Base-by-base conservation (phyloP, 2,797 vertebrate genomes). In the Threskiornis aethiopicus region DNA sequence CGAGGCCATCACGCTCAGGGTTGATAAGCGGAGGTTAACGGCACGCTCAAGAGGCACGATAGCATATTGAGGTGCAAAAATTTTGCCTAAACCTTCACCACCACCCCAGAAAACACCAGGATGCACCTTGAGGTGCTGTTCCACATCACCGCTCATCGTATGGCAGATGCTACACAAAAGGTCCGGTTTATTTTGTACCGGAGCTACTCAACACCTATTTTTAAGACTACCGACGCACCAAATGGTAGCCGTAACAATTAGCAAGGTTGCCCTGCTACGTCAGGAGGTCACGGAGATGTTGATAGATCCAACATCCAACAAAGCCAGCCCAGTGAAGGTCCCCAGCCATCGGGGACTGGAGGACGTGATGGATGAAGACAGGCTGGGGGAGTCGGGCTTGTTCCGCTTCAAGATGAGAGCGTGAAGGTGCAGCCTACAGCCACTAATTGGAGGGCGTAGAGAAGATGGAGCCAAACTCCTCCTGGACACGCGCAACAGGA, bases 401-500 rank as follows among this genome's bases (percentile, higher is more conserved):
- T 66, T 54, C 5, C 4, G 2, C 35, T 21, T 47, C 72, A 21
- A 18, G 65, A 22, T 21, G 54, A 31, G 39, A 47, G 22, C 9
- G 2, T 6, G 12, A 21, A 47, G 44, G 57, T 46, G 71, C 84
- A 59, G 46, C 17, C 62, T n/a, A 44, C 24, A n/a, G 35, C 57
- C 44, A 12, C 21, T 26, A 8, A 46, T 8, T 28, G 31, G 31
- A 71, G 15, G 37, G 52, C 29, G 22, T 7, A 22, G 46, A 54
- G 33, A 41, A 78, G 61, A 57, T 5, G 11, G 59, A 67, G 54
- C 25, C 85, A 69, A 52, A 37, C n/a, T 35, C 62, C 72, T 49
- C 52, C 29, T 22, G 29, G 42, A 22, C 11, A 7, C 0, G 1
- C 0, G 1, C 35, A 81, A 57, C 0, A 2, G 51, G 29, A 66